Evolutionary conservation across 2,113 vertebrate genomes (phyloP).

Genomic region (Actinemys pallida): DNA sequence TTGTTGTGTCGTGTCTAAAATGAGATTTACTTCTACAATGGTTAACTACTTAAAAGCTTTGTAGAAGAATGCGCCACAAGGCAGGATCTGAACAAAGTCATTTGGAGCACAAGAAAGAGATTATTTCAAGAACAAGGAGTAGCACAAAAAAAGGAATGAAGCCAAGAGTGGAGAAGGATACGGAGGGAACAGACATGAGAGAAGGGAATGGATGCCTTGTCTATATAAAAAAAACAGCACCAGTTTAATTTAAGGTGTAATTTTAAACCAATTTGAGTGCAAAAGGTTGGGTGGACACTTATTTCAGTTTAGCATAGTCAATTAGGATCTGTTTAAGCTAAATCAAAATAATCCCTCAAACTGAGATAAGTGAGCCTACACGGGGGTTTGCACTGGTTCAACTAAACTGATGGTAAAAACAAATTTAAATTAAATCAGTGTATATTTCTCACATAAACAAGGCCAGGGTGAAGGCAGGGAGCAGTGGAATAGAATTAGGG

Average conservation of each 20-base stretch:
- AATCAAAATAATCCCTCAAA: not conserved
- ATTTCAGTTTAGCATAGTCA: constrained; percentile 7
- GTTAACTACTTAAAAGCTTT: not conserved
- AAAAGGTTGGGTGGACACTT: not conserved
- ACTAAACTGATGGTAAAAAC: not conserved
- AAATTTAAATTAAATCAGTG: not conserved
- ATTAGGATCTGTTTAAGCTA: not conserved
- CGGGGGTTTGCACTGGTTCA: not conserved
- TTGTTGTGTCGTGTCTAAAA: not conserved
- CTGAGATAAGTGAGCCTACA: not conserved
- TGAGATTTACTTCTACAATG: not conserved
- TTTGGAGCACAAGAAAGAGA: not conserved
- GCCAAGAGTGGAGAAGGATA: not conserved
- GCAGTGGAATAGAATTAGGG: not conserved
- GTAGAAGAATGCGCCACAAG: not conserved
- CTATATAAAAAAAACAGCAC: not conserved
- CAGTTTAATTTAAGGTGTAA: not conserved
- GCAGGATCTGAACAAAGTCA: not conserved
- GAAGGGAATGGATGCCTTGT: not conserved
- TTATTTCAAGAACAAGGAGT: not conserved
- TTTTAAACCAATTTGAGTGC: not conserved
- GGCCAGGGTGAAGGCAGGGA: not conserved
- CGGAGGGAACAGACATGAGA: not conserved
- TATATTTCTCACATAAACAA: not conserved
- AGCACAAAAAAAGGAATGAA: not conserved